Conservation (phyloP, 2,888 invertebrate genomes). For the Rhagonycha fulva region DNA sequence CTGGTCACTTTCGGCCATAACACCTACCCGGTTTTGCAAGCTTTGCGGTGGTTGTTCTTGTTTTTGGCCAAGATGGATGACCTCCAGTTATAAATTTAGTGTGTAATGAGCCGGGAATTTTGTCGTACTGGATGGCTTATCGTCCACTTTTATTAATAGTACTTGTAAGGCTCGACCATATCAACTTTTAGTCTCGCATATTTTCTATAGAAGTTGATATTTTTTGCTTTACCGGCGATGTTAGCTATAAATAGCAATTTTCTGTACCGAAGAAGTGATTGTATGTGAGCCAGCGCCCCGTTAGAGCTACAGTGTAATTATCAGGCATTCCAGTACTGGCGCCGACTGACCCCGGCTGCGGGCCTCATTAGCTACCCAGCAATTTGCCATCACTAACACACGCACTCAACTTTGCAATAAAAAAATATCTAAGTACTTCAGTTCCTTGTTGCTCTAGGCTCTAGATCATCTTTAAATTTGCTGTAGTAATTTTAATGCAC, state of each 20-base stretch:
- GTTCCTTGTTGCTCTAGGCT: slow-evolving; percentile 19
- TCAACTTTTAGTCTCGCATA: slow-evolving; percentile 3
- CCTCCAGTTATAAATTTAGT: background rate
- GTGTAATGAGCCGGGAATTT: background rate
- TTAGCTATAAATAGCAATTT: slow-evolving; percentile 30
- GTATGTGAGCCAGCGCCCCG: slow-evolving; percentile 30
- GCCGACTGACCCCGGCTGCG: slow-evolving; percentile 44
- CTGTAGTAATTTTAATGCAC: background rate
- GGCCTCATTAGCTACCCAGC: slow-evolving; percentile 43
- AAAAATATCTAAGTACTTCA: slow-evolving; percentile 13
- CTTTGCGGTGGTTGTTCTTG: background rate
- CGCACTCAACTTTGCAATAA: slow-evolving; percentile 29
- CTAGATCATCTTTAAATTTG: slow-evolving; percentile 12
- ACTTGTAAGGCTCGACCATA: slow-evolving; percentile 3
- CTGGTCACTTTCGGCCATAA: background rate
- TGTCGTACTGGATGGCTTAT: background rate
- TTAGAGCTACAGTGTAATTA: slow-evolving; percentile 38
- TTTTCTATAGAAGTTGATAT: slow-evolving; percentile 24
- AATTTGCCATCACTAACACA: slow-evolving; percentile 42
- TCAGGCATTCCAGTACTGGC: slow-evolving; percentile 41
- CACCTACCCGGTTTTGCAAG: background rate
- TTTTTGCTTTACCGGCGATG: slow-evolving; percentile 17
- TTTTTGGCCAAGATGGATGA: background rate
- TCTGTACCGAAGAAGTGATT: slow-evolving; percentile 28
- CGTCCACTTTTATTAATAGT: slow-evolving; percentile 10